Evolutionary conservation across 64 coral and sea anemone genomes (phyloP).

Genomic region (Porites lutea): DNA sequence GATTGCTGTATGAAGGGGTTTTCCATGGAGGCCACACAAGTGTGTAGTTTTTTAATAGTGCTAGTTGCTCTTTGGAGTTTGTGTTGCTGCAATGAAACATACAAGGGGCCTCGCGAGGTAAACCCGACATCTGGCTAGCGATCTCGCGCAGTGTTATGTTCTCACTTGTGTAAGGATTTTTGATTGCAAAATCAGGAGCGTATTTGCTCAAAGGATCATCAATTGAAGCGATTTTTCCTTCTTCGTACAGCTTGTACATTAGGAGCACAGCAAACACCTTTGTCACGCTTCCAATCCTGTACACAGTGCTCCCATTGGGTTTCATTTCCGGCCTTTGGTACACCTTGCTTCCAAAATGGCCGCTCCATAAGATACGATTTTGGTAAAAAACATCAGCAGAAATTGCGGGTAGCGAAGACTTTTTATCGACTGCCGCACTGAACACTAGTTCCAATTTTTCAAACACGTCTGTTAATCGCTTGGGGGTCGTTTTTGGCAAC

Average conservation of each 20-base stretch:
- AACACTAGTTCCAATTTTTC: not conserved
- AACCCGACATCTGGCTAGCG: conserved; percentile 63
- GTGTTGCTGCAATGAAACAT: conserved; percentile 12
- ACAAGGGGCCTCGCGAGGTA: conserved; percentile 71
- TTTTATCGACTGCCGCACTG: not conserved
- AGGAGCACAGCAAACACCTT: conserved; percentile 66
- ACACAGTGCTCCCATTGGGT: conserved; percentile 34
- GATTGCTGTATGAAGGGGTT: conserved; percentile 54
- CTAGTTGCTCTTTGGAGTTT: conserved; percentile 22
- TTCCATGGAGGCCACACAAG: conserved; percentile 17
- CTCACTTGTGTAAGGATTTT: conserved; percentile 55
- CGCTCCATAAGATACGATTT: conserved; percentile 45
- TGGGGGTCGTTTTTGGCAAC: conserved; percentile 36
- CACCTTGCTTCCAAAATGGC: conserved; percentile 64
- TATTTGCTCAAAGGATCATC: conserved; percentile 76
- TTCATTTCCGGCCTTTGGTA: conserved; percentile 1
- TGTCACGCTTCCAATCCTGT: conserved; percentile 70
- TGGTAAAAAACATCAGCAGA: conserved; percentile 57
- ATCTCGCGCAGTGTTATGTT: conserved; percentile 69
- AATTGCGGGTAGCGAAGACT: conserved; percentile 45
- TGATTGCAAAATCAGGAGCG: conserved; percentile 57
- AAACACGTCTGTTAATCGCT: conserved; percentile 29
- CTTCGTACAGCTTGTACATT: conserved; percentile 61
- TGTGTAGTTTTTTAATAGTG: not conserved
- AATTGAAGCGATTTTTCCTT: conserved; percentile 59